These are phyloP conservation scores for Bimastos eiseni DNA, from an alignment of 2,888 invertebrate species.

Conservation along the genomic window DNA sequence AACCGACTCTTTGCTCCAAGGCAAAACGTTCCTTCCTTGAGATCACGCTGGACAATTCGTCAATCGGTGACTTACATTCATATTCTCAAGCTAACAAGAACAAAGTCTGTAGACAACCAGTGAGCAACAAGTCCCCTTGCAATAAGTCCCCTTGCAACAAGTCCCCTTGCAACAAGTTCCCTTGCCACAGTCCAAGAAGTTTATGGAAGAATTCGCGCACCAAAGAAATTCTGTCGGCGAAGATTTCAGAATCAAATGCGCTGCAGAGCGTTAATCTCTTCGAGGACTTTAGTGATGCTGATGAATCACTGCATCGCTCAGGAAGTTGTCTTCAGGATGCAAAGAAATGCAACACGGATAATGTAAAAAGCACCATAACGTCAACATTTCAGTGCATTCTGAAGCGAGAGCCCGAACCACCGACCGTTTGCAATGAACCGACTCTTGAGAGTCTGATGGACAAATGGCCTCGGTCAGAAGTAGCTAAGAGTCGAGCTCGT, in stretches of 20 bases:
- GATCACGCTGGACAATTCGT: not conserved
- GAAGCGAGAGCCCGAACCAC: not conserved
- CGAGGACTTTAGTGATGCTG: not conserved
- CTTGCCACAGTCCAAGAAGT: not conserved
- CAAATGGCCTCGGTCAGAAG: not conserved
- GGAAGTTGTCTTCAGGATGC: not conserved
- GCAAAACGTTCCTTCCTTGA: not conserved
- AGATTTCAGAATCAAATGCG: too few species aligned
- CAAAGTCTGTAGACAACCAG: not conserved
- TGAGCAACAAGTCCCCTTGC: not conserved
- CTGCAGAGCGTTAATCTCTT: not conserved
- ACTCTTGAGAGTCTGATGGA: not conserved
- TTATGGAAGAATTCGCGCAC: not conserved
- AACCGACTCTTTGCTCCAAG: not conserved
- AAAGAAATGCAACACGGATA: not conserved
- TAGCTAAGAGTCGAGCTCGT: not conserved
- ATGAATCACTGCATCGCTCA: not conserved
- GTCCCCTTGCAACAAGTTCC: too few species aligned
- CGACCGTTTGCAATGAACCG: not conserved
- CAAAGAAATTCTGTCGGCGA: not conserved
- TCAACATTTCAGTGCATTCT: conserved; percentile 1
- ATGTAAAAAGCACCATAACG: not conserved
- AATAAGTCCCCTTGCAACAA: too few species aligned
- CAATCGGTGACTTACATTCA: not conserved
- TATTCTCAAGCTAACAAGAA: not conserved